Percentiles rank a stretch among this genome's conserved stretches.
Evolutionary conservation across 2,113 vertebrate species (phyloP).

Genomic region (Microcebus griseorufus): DNA sequence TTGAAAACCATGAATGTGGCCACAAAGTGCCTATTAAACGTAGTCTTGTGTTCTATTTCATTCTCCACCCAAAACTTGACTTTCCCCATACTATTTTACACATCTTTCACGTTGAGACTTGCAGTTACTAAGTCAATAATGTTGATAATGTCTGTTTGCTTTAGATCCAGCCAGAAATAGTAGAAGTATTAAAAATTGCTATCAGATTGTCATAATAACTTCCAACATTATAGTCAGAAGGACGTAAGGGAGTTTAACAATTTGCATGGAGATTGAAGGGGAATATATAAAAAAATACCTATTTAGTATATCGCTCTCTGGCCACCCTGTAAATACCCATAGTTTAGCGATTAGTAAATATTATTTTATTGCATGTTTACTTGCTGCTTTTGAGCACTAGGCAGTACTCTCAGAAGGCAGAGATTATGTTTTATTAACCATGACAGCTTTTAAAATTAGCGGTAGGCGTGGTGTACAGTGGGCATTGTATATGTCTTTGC

Average conservation of each 20-base stretch:
- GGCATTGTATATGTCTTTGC: neutral
- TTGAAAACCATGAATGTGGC: neutral
- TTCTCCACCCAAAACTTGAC: neutral
- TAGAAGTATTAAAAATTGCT: neutral
- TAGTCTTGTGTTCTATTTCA: neutral
- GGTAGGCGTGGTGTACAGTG: neutral
- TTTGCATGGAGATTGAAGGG: neutral
- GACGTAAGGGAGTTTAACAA: neutral
- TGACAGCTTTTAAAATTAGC: neutral
- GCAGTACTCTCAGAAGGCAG: neutral
- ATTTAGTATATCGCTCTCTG: neutral
- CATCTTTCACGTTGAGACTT: neutral
- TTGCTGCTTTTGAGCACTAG: neutral
- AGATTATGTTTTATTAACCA: neutral
- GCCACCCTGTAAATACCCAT: neutral
- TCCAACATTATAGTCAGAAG: neutral
- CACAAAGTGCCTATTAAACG: neutral
- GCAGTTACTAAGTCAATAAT: neutral
- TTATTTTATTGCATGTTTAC: neutral
- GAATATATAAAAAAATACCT: neutral
- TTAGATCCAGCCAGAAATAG: neutral
- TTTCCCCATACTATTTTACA: neutral
- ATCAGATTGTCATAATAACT: neutral
- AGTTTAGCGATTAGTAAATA: neutral
- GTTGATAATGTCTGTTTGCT: neutral